Evolutionary conservation across 1,140 invertebrate species (phyloP).

Genomic region (Eubasilissa regina): DNA sequence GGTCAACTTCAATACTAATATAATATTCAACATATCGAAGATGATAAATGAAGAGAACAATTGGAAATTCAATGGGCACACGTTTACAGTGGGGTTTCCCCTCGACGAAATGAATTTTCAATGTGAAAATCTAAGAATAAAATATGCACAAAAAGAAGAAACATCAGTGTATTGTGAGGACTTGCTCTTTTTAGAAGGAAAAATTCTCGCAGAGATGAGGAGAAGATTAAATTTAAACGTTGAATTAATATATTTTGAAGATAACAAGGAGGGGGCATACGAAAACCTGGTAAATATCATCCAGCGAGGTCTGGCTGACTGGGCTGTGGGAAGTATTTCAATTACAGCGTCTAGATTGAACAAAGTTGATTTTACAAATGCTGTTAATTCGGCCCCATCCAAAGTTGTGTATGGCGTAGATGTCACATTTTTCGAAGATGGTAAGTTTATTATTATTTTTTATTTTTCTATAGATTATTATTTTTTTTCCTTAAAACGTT

Average conservation of each 20-base stretch:
- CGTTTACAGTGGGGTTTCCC: neutral
- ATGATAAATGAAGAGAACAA: neutral
- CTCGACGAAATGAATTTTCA: neutral
- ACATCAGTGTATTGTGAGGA: neutral
- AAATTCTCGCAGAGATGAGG: conserved; percentile 1
- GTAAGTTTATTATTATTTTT: neutral
- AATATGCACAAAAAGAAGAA: neutral
- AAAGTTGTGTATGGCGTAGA: neutral
- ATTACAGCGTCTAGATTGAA: neutral
- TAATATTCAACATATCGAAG: neutral
- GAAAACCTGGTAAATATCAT: neutral
- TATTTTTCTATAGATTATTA: no score
- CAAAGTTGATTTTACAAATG: neutral
- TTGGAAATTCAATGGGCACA: conserved; percentile 9
- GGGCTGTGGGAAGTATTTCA: neutral
- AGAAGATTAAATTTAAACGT: neutral
- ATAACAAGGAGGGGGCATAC: neutral
- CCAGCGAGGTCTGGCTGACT: neutral
- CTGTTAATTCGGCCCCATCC: neutral
- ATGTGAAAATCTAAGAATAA: neutral
- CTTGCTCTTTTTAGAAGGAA: neutral
- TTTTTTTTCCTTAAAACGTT: no score
- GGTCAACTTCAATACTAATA: neutral
- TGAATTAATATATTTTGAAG: neutral
- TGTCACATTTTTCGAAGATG: neutral